Conservation (phyloP, 1,140 invertebrate genomes). For the Onthophagus taurus region DNA sequence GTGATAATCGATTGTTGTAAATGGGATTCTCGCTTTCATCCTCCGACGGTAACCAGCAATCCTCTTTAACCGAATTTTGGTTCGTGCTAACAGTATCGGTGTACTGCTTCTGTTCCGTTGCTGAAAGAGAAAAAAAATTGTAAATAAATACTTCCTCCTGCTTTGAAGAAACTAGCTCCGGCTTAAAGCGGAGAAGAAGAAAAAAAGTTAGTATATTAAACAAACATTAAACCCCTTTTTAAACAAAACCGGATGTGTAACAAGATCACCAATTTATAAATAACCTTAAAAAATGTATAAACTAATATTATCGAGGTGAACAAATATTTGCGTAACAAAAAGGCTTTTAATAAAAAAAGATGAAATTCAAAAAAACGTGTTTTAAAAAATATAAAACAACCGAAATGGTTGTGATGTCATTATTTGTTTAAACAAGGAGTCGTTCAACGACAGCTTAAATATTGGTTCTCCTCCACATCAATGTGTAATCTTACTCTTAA, state of each 20-base stretch:
- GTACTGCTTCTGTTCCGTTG: no score
- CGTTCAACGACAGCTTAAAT: no score
- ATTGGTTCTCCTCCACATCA: no score
- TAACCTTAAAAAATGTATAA: background rate
- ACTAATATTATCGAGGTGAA: background rate
- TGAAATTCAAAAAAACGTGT: background rate
- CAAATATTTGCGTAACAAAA: background rate
- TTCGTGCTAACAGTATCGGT: constrained; percentile 23
- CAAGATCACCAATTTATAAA: background rate
- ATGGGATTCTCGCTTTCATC: constrained; percentile 30
- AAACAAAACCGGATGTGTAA: background rate
- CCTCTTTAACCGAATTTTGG: constrained; percentile 23
- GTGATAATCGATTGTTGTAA: constrained; percentile 30
- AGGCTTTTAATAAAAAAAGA: background rate
- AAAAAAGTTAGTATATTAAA: no score
- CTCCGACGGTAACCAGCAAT: constrained; percentile 23
- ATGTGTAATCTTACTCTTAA: no score
- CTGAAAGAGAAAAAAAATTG: no score
- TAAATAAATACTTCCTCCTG: no score
- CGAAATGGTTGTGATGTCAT: background rate
- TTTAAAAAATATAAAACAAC: background rate
- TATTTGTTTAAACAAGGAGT: no score
- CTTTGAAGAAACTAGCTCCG: no score
- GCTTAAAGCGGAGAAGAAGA: no score
- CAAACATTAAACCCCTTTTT: background rate